Evolutionary conservation across 2,888 invertebrate genomes (phyloP), one percentile per base, ranked within the genome.

Genomic region (Eristalis tenax): DNA sequence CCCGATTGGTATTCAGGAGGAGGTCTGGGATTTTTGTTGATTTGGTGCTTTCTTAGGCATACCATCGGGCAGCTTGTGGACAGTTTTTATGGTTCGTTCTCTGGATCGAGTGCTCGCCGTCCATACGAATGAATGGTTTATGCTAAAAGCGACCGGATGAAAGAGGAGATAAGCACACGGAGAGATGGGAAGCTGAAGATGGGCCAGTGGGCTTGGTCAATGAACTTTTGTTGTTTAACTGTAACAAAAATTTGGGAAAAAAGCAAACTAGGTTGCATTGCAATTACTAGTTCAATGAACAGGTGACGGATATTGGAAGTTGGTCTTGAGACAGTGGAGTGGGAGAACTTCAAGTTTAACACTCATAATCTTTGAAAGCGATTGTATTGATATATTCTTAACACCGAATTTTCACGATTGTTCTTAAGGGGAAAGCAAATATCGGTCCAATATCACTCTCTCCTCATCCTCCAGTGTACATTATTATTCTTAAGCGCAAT

Each of bases 1-100:
- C 73, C 4, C 68, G 73, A 73, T 85, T 85, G 61, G 57, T 80
- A 85, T 85, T 71, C 85, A 73, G 18, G 22, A n/a, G 61, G 56
- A 28, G 23, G 15, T 1, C 11, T 32, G 69, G 22, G 43, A 66
- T 73, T 66, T 73, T 13, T 50, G 65, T 65, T 66, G 73, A 74
- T 64, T 64, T 74, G 79, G 28, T 26, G 63, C 59, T 83, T 66
- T 70, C 69, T 26, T 66, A 40, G 22, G 69, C 64, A 64, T 26
- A 15, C 26, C 35, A 4, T 35, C 13, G 40, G 18, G 18, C 26
- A 23, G 65, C 10, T 15, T 43, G 66, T 43, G 65, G 40, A 65
- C 40, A 32, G 40, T 43, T 57, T 38, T 50, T 50, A 43, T 43
- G n/a, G 40, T 50, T 50, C 8, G 50, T 50, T 18, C 50, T 50